phyloP scores from a whole-genome alignment of 2,888 invertebrate species.

The Eustalomyia histrio region DNA sequence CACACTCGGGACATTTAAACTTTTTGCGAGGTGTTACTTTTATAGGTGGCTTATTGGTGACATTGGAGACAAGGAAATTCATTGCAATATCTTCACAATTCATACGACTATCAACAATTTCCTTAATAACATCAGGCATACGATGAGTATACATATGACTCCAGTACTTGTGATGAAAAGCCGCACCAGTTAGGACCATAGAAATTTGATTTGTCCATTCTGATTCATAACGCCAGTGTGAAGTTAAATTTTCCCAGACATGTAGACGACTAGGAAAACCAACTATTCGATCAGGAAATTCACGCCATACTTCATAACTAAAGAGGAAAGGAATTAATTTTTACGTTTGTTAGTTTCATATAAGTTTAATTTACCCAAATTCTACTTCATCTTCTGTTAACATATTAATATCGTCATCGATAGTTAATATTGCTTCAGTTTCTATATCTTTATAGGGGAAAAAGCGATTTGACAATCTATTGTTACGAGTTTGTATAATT shows the following conservation, averaged over 20 bases:
- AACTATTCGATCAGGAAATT: conserved; percentile 97
- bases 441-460: conserved; percentile 97
- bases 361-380: conserved; percentile 86
- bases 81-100: conserved; percentile 99
- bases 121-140: conserved; percentile 90
- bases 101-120: conserved; percentile 97
- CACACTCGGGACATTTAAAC: conserved; percentile 97
- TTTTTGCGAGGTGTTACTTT: conserved; percentile 97
- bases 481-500: conserved; percentile 93
- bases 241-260: conserved; percentile 93
- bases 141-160: conserved; percentile 94
- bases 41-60: conserved; percentile 95
- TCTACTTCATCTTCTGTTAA: conserved; percentile 96
- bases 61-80: conserved; percentile 97
- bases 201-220: conserved; percentile 98
- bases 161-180: conserved; percentile 98
- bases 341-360: too few species aligned
- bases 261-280: conserved; percentile 97
- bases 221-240: conserved; percentile 95
- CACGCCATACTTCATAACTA: conserved; percentile 93
- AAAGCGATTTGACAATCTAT: conserved; percentile 96
- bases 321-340: not conserved
- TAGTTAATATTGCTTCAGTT: conserved; percentile 96
- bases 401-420: conserved; percentile 98
- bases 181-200: conserved; percentile 97